Conservation (phyloP, 2,797 vertebrate species). For the Sebastes diploproa region DNA sequence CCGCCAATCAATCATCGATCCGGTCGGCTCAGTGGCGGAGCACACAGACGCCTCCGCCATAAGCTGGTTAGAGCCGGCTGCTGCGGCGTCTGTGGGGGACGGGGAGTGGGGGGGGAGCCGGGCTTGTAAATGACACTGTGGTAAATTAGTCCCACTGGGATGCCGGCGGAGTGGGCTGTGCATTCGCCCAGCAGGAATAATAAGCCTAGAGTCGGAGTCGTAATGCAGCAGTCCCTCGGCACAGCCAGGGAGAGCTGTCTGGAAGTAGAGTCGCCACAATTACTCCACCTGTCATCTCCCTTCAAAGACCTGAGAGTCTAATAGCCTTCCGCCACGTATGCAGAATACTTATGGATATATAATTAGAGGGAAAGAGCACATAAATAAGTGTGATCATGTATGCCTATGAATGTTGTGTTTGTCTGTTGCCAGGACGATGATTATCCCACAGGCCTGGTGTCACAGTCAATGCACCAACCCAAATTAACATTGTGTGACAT, state of each 20-base stretch:
- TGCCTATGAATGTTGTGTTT: background rate
- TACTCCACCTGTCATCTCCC: conserved; percentile 43
- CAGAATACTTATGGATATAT: background rate
- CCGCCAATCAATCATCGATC: conserved; percentile 64
- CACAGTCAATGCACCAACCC: background rate
- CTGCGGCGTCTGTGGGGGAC: background rate
- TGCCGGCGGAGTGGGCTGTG: conserved; percentile 19
- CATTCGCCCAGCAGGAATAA: conserved; percentile 56
- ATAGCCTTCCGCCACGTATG: background rate
- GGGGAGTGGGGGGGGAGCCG: background rate
- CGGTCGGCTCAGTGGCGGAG: background rate
- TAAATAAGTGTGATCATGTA: background rate
- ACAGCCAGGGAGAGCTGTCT: conserved; percentile 9
- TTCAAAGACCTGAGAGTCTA: conserved; percentile 18
- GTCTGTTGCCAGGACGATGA: background rate
- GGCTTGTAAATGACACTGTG: conserved; percentile 49
- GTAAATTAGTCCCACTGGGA: conserved; percentile 71
- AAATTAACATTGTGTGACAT: conserved; percentile 6
- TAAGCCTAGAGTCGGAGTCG: conserved; percentile 39
- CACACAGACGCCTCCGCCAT: conserved; percentile 6
- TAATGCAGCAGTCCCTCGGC: conserved; percentile 27
- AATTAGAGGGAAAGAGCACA: background rate
- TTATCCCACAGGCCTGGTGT: conserved; percentile 1
- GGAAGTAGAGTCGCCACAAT: conserved; percentile 17
- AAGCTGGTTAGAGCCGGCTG: conserved; percentile 27